Base-by-base conservation (phyloP, 2,888 invertebrate genomes). In the Creontiades dilutus region DNA sequence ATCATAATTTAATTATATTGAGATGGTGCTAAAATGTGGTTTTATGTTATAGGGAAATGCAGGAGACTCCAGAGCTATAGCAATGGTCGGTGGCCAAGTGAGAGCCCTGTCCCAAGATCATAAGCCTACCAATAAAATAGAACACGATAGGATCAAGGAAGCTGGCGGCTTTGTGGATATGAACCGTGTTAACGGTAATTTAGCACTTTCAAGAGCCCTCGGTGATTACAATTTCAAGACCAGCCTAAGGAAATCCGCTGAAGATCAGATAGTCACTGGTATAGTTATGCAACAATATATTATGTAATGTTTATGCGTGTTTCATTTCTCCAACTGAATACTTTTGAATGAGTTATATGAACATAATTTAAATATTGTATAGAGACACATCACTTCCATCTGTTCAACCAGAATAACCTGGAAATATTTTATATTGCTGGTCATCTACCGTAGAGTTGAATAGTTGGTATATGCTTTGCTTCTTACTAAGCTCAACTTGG, bases 211-310 rank as follows among this genome's bases (percentile, higher is more conserved):
- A 0, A 95, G 99, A 92, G 99, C 99, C 0, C 94, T 99, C 0
- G 99, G 99, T 0, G 99, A 99, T 94, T 99, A 98, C 93, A 96
- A 97, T 90, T 99, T 99, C 94, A 99, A 99, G 94, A 95, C 96
- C 92, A 99, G 99, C 94, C 95, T 96, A 89, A 95, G 95, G 90
- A 96, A 97, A 93, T 94, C 95, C 90, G 95, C 98, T 5, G 97
- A 98, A 93, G 98, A 99, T 93, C 99, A 99, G 94, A 98, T 99
- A 92, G 99, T 99, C 84, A 99, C 98, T 93, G 98, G 98, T 98
- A 93, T 93, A 92, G 2, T 37, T 37, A 37, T 37, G 37, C 37
- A 37, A 37, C 2, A 37, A 37, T 37, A 7, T 37, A n/a, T n/a
- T n/a, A n/a, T n/a, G n/a, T n/a, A n/a, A 37, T 37, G 7, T 37